These are phyloP conservation scores for Xerus rutilus DNA, from an alignment of 2,797 vertebrate species.

Conservation along the genomic window DNA sequence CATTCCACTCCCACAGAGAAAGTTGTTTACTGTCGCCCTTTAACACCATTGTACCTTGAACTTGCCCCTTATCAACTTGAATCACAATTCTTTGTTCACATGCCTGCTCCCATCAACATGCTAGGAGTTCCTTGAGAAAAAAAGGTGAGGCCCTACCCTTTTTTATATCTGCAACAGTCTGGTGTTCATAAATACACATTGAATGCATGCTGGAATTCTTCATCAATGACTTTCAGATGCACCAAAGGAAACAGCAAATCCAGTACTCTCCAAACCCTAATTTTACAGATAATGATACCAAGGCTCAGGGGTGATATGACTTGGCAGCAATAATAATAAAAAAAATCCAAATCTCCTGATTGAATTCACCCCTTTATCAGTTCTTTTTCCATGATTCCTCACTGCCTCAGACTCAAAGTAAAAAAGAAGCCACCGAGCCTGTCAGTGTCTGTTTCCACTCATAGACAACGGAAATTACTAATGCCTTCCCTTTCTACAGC, in stretches of 20 bases:
- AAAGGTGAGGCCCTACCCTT: neutral
- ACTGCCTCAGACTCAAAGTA: slow-evolving; percentile 53
- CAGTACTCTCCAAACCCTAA: slow-evolving; percentile 20
- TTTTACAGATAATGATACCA: slow-evolving; percentile 50
- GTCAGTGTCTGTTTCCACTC: slow-evolving; percentile 72
- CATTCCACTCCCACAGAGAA: neutral
- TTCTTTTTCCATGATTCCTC: slow-evolving; percentile 63
- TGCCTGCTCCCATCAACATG: neutral
- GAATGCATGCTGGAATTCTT: slow-evolving; percentile 13
- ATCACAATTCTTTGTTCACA: slow-evolving; percentile 38
- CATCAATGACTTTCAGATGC: neutral
- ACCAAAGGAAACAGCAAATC: neutral
- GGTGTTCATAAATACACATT: neutral
- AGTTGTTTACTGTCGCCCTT: slow-evolving; percentile 27
- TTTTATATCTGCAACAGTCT: neutral
- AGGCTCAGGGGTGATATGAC: neutral
- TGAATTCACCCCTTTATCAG: slow-evolving; percentile 48
- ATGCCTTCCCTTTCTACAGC: slow-evolving; percentile 65
- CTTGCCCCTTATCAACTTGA: slow-evolving; percentile 1
- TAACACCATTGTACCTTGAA: slow-evolving; percentile 9
- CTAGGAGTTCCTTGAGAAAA: neutral
- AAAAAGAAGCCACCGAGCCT: slow-evolving; percentile 47
- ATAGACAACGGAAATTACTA: slow-evolving; percentile 70
- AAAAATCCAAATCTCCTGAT: slow-evolving; percentile 60
- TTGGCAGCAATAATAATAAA: slow-evolving; percentile 44